Percentiles rank a stretch among this genome's conserved stretches.
Evolutionary conservation across 1,140 invertebrate genomes (phyloP).

Genomic region (Drosophila prosaltans): DNA sequence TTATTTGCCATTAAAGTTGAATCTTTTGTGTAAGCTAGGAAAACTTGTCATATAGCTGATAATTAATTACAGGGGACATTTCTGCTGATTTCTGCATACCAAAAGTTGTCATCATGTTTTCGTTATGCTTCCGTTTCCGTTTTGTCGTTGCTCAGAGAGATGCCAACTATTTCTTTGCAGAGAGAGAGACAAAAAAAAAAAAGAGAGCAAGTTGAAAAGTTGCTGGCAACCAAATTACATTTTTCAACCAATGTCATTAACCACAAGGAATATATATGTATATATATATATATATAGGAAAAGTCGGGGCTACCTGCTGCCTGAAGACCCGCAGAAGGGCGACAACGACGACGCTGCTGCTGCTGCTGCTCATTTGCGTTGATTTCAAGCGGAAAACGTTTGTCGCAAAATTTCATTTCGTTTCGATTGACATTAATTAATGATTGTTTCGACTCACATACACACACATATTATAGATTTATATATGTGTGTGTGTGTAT

Average conservation of each 20-base stretch:
- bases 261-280: not conserved
- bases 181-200: not conserved
- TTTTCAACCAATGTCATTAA: conserved; percentile 56
- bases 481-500: conserved; percentile 39
- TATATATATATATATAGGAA: not conserved
- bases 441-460: conserved; percentile 72
- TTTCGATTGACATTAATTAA: conserved; percentile 81
- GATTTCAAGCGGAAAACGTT: conserved; percentile 79
- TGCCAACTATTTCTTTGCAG: conserved; percentile 28
- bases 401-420: conserved; percentile 80
- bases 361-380: conserved; percentile 73
- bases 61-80: conserved; percentile 70
- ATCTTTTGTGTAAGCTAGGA: not conserved
- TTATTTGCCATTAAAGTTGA: not conserved
- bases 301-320: conserved; percentile 43
- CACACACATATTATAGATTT: conserved; percentile 17
- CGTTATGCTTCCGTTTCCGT: conserved; percentile 42
- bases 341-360: conserved; percentile 22
- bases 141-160: conserved; percentile 28
- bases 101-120: conserved; percentile 70
- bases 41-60: conserved; percentile 35
- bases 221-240: conserved; percentile 57
- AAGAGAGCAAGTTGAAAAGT: conserved; percentile 54
- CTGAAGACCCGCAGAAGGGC: conserved; percentile 49
- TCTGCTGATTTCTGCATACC: conserved; percentile 61